These are phyloP conservation scores for Aradus depressus DNA, from an alignment of 2,888 invertebrate species.

Conservation along the genomic window DNA sequence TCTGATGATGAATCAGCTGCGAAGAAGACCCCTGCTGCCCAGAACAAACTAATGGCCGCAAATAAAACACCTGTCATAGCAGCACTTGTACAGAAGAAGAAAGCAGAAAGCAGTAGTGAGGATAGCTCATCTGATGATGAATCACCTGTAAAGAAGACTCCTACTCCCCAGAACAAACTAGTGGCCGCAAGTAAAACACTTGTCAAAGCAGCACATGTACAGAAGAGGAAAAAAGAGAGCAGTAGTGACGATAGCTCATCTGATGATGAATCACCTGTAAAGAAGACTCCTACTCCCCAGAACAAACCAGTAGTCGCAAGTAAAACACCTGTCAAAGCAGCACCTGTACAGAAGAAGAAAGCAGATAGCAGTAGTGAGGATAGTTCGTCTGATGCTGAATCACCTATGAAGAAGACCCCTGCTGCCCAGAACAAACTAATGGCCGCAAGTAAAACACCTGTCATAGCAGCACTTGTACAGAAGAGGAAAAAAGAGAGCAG, in stretches of 20 bases:
- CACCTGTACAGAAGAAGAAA: constrained; percentile 25
- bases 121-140: constrained; percentile 14
- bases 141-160: constrained; percentile 3
- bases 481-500: too few species aligned
- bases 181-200: too few species aligned
- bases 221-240: constrained; percentile 16
- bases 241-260: constrained; percentile 24
- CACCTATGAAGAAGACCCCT: constrained; percentile 23
- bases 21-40: constrained; percentile 8
- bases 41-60: too few species aligned
- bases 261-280: constrained; percentile 26
- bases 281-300: constrained; percentile 1
- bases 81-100: too few species aligned
- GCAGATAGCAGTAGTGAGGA: constrained; percentile 18
- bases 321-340: constrained; percentile 15
- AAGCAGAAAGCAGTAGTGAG: constrained; percentile 12
- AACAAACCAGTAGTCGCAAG: too few species aligned
- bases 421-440: too few species aligned
- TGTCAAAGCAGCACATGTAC: constrained; percentile 27
- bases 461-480: too few species aligned
- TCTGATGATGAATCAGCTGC: neutral
- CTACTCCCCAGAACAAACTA: too few species aligned
- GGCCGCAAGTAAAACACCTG: too few species aligned
- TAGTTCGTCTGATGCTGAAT: constrained; percentile 25
- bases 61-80: too few species aligned